Evolutionary conservation across 2,888 invertebrate genomes (phyloP), one percentile per base, ranked within the genome.

Genomic region (Pollenia labialis): DNA sequence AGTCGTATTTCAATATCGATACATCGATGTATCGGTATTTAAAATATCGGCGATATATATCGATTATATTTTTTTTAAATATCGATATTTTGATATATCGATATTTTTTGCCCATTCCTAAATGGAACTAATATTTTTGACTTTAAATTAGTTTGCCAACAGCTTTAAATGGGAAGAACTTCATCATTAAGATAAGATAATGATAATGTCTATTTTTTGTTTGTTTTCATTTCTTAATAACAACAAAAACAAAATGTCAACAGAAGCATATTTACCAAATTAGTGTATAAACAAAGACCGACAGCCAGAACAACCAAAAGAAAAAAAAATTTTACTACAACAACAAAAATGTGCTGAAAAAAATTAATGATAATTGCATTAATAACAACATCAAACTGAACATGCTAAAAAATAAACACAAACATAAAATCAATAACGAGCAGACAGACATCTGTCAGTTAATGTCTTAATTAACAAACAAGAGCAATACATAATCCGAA

Each of bases 401-500:
- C 54, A 54, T 44, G 44, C 23, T 8, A 52, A 14, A 72, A 52
- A 79, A 69, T 50, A 54, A 48, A 68, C 12, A 48, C 23, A 58
- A 79, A 18, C 48, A 71, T 80, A 56, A 69, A 71, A 69, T 76
- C 71, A 69, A 83, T 83, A 62, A 76, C 16, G 46, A 18, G 18
- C 52, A 60, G 75, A 75, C 69, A 80, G 56, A 64, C 56, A 75
- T 69, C 56, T 80, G 62, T 62, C 85, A 58, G 60, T 74, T 80
- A 75, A 75, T 80, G 62, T 75, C 85, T 75, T 80, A 60, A 85
- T 81, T 81, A 75, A 50, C 42, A 50, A 66, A 56, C 48, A 40
- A 54, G 12, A 50, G 50, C 18, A 32, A 32, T 16, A n/a, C n/a
- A n/a, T n/a, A 44, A 42, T 8, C 16, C 46, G 2, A 23, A 23